Conservation (phyloP, 2,797 vertebrate genomes). For the Micromesistius poutassou region DNA sequence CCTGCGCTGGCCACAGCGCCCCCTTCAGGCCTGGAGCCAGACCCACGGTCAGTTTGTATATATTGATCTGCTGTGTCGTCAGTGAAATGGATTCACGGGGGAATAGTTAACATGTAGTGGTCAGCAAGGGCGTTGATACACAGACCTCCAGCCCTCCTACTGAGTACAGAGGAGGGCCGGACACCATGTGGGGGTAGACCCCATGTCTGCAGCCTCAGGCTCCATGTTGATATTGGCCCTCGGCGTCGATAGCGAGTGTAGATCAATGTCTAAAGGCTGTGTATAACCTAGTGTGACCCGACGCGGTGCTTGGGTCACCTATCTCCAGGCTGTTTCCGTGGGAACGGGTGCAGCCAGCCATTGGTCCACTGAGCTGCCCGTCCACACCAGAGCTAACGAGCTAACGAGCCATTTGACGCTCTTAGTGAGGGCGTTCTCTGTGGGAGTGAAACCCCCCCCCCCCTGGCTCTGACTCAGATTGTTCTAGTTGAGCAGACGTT, state of each 20-base stretch:
- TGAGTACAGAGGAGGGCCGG: neutral
- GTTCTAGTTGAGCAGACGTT: no score
- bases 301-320: no score
- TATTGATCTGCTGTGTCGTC: neutral
- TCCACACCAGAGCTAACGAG: no score
- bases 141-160: neutral
- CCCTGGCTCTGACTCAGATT: no score
- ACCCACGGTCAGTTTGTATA: slow-evolving; percentile 33
- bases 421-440: no score
- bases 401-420: no score
- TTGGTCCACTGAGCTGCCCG: no score
- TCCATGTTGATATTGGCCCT: neutral
- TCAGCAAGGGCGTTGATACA: neutral
- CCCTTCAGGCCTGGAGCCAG: slow-evolving; percentile 22
- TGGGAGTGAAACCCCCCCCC: no score
- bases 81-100: neutral
- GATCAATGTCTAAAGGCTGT: no score
- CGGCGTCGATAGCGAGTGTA: neutral
- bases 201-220: neutral
- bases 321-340: no score
- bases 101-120: neutral
- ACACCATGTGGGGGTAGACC: neutral
- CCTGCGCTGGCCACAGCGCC: neutral
- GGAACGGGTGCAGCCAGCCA: no score
- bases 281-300: no score